phyloP scores from a whole-genome alignment of 2,888 invertebrate genomes.

The Andrena haemorrhoa region DNA sequence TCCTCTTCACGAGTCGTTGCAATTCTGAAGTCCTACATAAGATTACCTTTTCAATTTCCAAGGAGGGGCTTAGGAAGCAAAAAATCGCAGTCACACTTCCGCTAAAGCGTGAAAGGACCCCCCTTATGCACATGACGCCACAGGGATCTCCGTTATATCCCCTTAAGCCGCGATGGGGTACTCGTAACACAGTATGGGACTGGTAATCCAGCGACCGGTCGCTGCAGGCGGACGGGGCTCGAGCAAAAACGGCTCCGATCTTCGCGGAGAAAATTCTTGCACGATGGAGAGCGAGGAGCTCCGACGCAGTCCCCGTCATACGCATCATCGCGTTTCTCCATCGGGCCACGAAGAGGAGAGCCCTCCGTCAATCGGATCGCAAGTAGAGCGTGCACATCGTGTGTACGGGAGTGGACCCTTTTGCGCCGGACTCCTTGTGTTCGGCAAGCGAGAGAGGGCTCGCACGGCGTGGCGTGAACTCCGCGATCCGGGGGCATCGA shows the following conservation, averaged over 20 bases:
- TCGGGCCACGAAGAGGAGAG: constrained; percentile 52
- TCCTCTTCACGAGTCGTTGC: too few species aligned
- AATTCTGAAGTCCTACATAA: not conserved
- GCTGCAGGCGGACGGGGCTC: not conserved
- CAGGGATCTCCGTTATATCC: not conserved
- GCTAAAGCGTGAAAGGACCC: too few species aligned
- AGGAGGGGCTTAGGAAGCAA: not conserved
- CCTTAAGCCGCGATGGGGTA: not conserved
- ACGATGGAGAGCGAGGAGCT: not conserved
- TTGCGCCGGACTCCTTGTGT: constrained; percentile 50
- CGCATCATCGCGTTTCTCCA: constrained; percentile 63
- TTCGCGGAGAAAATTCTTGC: constrained; percentile 39
- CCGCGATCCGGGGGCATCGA: constrained; percentile 44
- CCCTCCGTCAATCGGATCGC: constrained; percentile 71
- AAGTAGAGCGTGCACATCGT: constrained; percentile 72
- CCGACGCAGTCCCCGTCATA: constrained; percentile 56
- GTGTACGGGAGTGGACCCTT: constrained; percentile 63
- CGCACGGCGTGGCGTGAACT: constrained; percentile 52
- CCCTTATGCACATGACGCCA: not conserved
- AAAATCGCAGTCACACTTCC: constrained; percentile 8
- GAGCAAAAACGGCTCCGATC: constrained; percentile 44
- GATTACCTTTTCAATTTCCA: not conserved
- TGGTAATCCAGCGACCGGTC: not conserved
- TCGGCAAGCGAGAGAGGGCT: constrained; percentile 51
- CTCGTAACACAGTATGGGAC: not conserved